Base-by-base conservation (phyloP, 1,140 invertebrate genomes). In the Sycophaga agraensis region DNA sequence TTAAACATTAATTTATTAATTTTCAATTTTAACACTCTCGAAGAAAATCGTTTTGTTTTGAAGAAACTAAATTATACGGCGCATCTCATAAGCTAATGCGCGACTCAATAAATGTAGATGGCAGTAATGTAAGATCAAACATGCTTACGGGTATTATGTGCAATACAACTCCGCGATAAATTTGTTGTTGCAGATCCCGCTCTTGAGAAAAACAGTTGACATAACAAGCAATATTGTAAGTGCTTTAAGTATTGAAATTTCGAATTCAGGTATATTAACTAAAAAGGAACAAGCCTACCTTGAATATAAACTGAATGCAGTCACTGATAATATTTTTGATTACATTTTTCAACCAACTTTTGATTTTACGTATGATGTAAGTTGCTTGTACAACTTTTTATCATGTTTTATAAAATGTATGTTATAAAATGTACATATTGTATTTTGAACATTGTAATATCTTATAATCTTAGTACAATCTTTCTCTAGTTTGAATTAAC, bases 41-140 rank as follows among this genome's bases (percentile, higher is more conserved):
- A n/a, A n/a, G n/a, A n/a, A n/a, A n/a, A 11, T 16, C 17, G 5
- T 53, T 53, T 53, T 53, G 50, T 26, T 14, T 39, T 1, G 26
- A 53, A 35, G 34, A 53, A 26, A 53, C 50, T 8, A 53, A 53
- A 39, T 21, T 53, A 6, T 53, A 40, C 17, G 50, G 50, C 21
- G 35, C 35, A 17, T 53, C 50, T 39, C 35, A 39, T 24, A 40
- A 24, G 26, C 7, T 53, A 7, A 8, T 53, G 14, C n/a, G 24
- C 26, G 35, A 53, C 7, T 50, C 28, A 14, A 37, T 51, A 37
- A 43, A 43, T 21, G 28, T 19, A 7, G 34, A 35, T 51, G 24
- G 6, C 9, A 51, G 1, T 19, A 17, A 37, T 37, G 49, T 51
- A 37, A 2, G 49, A 34, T 34, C 5, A 34, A 34, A 6, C 11